Percentiles rank a stretch among this genome's conserved stretches.
phyloP scores from a whole-genome alignment of 1,140 invertebrate genomes.

The Bradysia coprophila region DNA sequence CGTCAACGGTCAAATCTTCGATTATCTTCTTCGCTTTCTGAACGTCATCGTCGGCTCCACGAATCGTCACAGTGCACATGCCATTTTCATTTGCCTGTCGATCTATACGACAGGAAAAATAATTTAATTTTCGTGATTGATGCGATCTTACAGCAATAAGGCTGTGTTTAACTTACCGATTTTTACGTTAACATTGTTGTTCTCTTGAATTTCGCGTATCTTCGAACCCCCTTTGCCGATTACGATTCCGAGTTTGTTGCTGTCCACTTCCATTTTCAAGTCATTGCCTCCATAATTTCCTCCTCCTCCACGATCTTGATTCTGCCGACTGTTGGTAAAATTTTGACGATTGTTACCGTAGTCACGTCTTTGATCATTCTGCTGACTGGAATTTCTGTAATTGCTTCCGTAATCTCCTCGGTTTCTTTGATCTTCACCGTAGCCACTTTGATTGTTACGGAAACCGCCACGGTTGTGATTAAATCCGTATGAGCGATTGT shows the following conservation, averaged over 20 bases:
- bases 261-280: not conserved
- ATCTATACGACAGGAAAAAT: no score
- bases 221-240: slow-evolving; percentile 51
- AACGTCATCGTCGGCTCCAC: not conserved
- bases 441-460: no score
- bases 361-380: no score
- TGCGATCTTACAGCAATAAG: no score
- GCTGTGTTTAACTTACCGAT: not conserved
- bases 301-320: not conserved
- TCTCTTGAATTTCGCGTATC: slow-evolving; percentile 50
- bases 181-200: slow-evolving; percentile 32
- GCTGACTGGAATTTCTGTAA: no score
- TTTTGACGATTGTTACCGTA: no score
- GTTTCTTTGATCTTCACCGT: no score
- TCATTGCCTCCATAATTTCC: not conserved
- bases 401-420: not conserved
- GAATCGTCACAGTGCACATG: not conserved
- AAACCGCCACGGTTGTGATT: no score
- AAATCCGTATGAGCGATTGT: no score
- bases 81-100: not conserved
- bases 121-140: no score
- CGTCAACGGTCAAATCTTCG: not conserved
- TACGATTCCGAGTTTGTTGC: slow-evolving; percentile 17
- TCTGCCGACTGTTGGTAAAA: not conserved
- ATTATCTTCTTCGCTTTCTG: not conserved